phyloP scores from a whole-genome alignment of 2,797 vertebrate genomes.

The Tapirus indicus region DNA sequence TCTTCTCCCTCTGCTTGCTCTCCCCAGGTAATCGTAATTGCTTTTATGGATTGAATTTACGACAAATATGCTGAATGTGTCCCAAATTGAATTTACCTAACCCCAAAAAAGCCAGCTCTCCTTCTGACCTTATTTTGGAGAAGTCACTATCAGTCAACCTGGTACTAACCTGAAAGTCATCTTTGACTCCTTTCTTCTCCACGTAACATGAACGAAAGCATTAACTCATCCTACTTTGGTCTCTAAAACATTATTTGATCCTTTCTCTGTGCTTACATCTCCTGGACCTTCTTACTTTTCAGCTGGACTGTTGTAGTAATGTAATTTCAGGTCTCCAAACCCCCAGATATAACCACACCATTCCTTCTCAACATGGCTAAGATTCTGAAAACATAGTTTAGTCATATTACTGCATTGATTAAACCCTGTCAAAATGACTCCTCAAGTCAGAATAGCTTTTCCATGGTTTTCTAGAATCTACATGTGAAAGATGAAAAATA shows the following conservation, averaged over 20 bases:
- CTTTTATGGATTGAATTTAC: background rate
- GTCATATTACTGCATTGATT: background rate
- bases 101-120: background rate
- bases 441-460: background rate
- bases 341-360: background rate
- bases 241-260: background rate
- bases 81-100: background rate
- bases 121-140: background rate
- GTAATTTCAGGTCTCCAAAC: background rate
- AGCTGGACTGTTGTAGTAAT: background rate
- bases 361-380: background rate
- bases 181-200: background rate
- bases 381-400: background rate
- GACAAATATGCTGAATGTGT: too few relatives aligned
- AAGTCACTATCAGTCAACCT: background rate
- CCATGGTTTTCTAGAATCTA: background rate
- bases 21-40: background rate
- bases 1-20: background rate
- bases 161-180: background rate
- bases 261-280: background rate
- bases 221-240: background rate
- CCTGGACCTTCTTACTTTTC: background rate
- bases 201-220: background rate
- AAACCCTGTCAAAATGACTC: background rate
- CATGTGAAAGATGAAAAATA: background rate